Base-by-base conservation (phyloP, 2,113 vertebrate genomes). In the Platycercus adscitus region DNA sequence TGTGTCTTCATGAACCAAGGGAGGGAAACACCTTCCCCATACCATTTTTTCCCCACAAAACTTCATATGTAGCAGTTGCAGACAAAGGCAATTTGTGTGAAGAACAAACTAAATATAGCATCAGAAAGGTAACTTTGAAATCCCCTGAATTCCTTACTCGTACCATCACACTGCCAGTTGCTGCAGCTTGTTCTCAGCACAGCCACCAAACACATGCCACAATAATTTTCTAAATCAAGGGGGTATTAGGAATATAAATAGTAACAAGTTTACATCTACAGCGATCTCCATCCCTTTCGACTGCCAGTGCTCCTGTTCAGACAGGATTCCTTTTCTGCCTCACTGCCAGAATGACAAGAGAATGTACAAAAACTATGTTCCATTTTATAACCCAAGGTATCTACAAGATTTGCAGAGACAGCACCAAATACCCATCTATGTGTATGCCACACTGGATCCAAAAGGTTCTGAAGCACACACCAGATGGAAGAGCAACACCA, bases 231-330 rank as follows among this genome's bases (percentile, higher is more conserved):
- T 84, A 94, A 79, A 90, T 75, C 83, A 63, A 91, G 82, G 55
- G 41, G 9, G 10, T 87, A 94, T 84, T 71, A 93, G 33, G 64
- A 95, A 86, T 88, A 96, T 75, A 95, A 94, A 95, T 69, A 96
- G 92, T n/a, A 79, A 64, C 52, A 35, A 33, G 56, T 81, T 91
- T 64, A 88, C 52, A 77, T 49, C 76, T 76, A 88, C 58, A 25
- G 66, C 75, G 50, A 71, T 8, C n/a, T 89, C n/a, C 31, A 49
- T 12, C 39, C 13, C 80, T 88, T 89, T 72, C 41, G 73, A 64
- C 11, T 1, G 1, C 37, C 26, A 47, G 2, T 18, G 50, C 4
- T 72, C 24, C 47, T 72, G 29, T 35, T 66, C 3, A n/a, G 28
- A 53, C 82, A 43, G 10, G 21, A 58, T 33, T 20, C 25, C 9